Base-by-base conservation (phyloP, 2,797 vertebrate genomes). In the Malacoraja senta region DNA sequence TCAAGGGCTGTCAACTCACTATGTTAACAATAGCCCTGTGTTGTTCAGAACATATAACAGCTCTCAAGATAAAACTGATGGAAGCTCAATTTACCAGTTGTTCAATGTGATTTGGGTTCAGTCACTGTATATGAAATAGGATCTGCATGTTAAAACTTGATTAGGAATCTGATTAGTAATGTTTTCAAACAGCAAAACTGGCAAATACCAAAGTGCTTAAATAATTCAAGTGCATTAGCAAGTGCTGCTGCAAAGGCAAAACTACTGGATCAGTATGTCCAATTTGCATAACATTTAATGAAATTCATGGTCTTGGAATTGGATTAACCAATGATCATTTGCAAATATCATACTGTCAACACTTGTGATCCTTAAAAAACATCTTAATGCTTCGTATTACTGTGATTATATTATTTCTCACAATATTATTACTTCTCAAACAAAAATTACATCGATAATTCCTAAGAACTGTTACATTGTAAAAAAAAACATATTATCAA, bases 1-100 rank as follows among this genome's bases (percentile, higher is more conserved):
- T 95, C 95, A 95, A 95, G 94, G 95, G 94, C 94, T 94, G 93
- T 94, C 95, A 94, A 65, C 93, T 86, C 93, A 94, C 93, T 93
- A 93, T 94, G 93, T 71, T 93, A 94, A 93, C 93, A 93, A 74
- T 94, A 94, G 84, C 94, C 94, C 58, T 93, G 76, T 72, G 93
- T 79, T 93, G 71, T 77, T 26, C 93, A 94, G 92, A 94, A 94
- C 65, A n/a, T 80, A 94, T 44, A 74, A 95, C 94, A 86, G 76
- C 61, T 44, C 93, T 94, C 94, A 93, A 93, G 2, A 93, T 68
- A 93, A 93, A 94, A 84, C 63, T 93, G 94, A 94, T 94, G 65
- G 94, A 94, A 95, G 94, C 93, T 94, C 94, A 95, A 96, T 95
- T 94, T 94, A 95, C 93, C 91, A 84, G 90, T 91, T 86, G 93